Conservation (phyloP, 2,888 invertebrate genomes). For the Incurvaria masculella region DNA sequence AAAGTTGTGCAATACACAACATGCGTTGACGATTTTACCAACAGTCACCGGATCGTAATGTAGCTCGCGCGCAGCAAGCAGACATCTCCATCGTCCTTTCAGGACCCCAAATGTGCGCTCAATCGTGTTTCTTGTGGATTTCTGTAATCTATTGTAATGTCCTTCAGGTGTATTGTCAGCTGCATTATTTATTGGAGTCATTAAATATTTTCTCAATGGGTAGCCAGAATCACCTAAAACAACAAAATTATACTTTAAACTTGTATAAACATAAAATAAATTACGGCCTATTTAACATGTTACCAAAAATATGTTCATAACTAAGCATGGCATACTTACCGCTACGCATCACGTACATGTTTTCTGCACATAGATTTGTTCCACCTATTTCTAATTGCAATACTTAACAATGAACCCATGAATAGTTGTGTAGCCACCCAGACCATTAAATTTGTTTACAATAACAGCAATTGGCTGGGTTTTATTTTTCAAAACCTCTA, state of each 20-base stretch:
- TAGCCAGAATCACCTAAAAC: slow-evolving; percentile 11
- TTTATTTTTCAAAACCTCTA: too few species aligned
- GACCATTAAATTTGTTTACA: too few species aligned
- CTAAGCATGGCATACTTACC: too few species aligned
- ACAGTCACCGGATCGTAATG: slow-evolving; percentile 4
- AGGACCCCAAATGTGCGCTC: background rate
- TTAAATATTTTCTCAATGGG: slow-evolving; percentile 8
- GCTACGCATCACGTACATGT: too few species aligned
- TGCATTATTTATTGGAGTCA: slow-evolving; percentile 7
- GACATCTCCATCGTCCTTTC: background rate
- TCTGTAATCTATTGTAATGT: background rate
- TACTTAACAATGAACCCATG: too few species aligned
- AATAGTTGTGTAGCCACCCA: too few species aligned
- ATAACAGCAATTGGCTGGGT: too few species aligned
- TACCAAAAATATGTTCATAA: too few species aligned
- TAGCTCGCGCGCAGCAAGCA: background rate
- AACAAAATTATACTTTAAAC: slow-evolving; percentile 9
- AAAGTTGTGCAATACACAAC: slow-evolving; percentile 18
- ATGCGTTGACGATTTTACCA: slow-evolving; percentile 16
- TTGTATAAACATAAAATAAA: too few species aligned
- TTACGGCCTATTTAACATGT: too few species aligned
- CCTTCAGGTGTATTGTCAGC: background rate
- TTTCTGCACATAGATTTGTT: too few species aligned
- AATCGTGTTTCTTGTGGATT: background rate
- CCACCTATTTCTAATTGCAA: too few species aligned